These are phyloP conservation scores for Manis pentadactyla DNA, from an alignment of 2,797 vertebrate species.

Conservation along the genomic window DNA sequence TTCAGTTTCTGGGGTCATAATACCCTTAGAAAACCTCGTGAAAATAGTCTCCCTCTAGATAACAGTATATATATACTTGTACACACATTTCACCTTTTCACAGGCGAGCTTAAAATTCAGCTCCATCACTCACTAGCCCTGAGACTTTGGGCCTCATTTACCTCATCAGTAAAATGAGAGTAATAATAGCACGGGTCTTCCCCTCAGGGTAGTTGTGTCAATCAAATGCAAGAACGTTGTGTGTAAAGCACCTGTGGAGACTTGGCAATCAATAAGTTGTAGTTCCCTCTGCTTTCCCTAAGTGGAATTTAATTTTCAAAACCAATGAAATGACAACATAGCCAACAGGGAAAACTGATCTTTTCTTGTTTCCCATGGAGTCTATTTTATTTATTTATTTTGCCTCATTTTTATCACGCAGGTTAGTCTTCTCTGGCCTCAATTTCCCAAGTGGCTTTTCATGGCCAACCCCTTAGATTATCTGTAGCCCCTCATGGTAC, in stretches of 20 bases:
- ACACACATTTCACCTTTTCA: slow-evolving; percentile 32
- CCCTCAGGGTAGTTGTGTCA: not conserved
- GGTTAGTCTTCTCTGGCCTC: not conserved
- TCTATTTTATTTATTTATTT: not conserved
- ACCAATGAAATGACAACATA: slow-evolving; percentile 54
- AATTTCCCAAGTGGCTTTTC: slow-evolving; percentile 51
- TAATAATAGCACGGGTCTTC: slow-evolving; percentile 36
- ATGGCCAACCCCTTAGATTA: not conserved
- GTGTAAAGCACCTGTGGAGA: slow-evolving; percentile 38
- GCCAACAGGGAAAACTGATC: slow-evolving; percentile 58
- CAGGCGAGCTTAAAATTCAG: slow-evolving; percentile 37
- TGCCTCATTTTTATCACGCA: not conserved
- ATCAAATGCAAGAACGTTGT: slow-evolving; percentile 52
- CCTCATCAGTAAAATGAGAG: slow-evolving; percentile 44
- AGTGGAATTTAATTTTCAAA: slow-evolving; percentile 75
- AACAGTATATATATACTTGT: not conserved
- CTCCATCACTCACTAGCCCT: not conserved
- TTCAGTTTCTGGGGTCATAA: not conserved
- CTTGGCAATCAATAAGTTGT: slow-evolving; percentile 58
- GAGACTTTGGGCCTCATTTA: not conserved
- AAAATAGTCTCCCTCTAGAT: slow-evolving; percentile 18
- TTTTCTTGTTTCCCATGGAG: slow-evolving; percentile 51
- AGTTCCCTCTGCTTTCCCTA: slow-evolving; percentile 49
- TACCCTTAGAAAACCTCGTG: slow-evolving; percentile 7
- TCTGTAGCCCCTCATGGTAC: not conserved